Evolutionary conservation across 2,888 invertebrate species (phyloP).

Genomic region (Agriopis aurantiaria): DNA sequence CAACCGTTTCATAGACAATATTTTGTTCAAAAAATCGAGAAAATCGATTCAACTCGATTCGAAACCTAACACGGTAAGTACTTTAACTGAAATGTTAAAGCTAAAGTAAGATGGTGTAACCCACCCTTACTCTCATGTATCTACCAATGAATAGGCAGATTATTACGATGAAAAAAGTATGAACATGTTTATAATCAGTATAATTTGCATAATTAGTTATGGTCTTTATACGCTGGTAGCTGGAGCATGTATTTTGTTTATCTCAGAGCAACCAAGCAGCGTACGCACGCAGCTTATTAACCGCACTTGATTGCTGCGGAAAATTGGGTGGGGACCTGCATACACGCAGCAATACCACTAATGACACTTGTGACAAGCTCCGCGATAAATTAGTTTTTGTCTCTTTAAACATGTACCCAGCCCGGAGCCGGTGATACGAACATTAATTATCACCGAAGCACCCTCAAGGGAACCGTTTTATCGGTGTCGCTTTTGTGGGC

Average conservation of each 20-base stretch:
- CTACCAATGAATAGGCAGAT: too few relatives aligned
- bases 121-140: too few relatives aligned
- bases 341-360: conserved; percentile 57
- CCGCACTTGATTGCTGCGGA: conserved; percentile 71
- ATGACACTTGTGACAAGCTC: conserved; percentile 53
- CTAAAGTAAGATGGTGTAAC: too few relatives aligned
- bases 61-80: too few relatives aligned
- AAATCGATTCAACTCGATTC: too few relatives aligned
- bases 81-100: too few relatives aligned
- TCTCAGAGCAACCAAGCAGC: conserved; percentile 57
- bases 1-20: too few relatives aligned
- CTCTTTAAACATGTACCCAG: conserved; percentile 27
- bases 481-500: conserved; percentile 26
- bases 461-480: conserved; percentile 29
- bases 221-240: background rate
- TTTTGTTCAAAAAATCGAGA: too few relatives aligned
- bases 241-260: conserved; percentile 34
- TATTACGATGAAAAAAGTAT: too few relatives aligned
- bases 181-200: too few relatives aligned
- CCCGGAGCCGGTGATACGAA: conserved; percentile 26
- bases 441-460: conserved; percentile 35
- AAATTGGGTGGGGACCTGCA: conserved; percentile 72
- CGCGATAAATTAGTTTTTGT: conserved; percentile 45
- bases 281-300: conserved; percentile 68
- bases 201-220: too few relatives aligned